Evolutionary conservation across 2,888 invertebrate genomes (phyloP).

Genomic region (Tortricodes alternella): DNA sequence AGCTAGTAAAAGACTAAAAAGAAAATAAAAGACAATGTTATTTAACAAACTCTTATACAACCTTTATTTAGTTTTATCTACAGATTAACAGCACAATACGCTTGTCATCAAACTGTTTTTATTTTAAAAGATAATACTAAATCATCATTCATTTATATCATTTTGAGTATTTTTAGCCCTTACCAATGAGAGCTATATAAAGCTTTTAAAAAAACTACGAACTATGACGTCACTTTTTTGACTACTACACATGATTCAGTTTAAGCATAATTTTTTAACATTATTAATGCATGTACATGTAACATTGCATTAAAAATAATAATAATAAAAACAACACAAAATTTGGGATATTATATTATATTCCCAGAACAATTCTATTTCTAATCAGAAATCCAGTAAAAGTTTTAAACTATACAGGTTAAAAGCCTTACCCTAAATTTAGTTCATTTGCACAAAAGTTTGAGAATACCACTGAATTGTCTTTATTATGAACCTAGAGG

Average conservation of each 20-base stretch:
- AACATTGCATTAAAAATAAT: too few species aligned
- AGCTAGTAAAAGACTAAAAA: too few species aligned
- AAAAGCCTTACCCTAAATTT: not conserved
- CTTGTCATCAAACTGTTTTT: conserved; percentile 45
- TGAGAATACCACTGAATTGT: not conserved
- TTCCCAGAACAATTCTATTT: not conserved
- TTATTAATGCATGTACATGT: too few species aligned
- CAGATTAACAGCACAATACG: conserved; percentile 46
- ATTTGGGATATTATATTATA: not conserved
- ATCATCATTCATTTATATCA: conserved; percentile 47
- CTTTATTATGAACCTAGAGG: not conserved
- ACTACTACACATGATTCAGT: not conserved
- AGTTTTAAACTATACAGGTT: not conserved
- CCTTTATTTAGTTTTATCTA: conserved; percentile 57
- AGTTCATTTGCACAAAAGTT: not conserved
- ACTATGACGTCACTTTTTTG: not conserved
- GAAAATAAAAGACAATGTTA: conserved; percentile 36
- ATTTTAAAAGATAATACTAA: conserved; percentile 38
- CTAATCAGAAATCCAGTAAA: not conserved
- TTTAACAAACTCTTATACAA: conserved; percentile 45
- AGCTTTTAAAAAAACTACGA: not conserved
- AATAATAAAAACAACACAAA: not conserved
- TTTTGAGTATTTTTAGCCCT: conserved; percentile 39
- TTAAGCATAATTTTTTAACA: too few species aligned
- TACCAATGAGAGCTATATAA: not conserved